phyloP scores from a whole-genome alignment of 2,797 vertebrate genomes.

The Enteromius mattozi region DNA sequence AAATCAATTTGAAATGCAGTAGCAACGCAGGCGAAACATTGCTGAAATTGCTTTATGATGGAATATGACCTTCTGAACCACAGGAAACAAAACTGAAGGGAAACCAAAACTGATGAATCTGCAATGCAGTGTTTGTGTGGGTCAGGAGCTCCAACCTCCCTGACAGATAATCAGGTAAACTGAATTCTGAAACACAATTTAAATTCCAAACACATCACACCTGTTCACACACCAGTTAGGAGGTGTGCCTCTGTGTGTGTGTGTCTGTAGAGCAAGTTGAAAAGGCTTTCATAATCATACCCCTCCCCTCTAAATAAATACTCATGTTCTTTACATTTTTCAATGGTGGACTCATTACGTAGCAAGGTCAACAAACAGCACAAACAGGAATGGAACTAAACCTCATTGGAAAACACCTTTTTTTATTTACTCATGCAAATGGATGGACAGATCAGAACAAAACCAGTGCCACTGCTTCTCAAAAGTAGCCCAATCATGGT shows the following conservation, averaged over 20 bases:
- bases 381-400: background rate
- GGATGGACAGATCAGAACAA: background rate
- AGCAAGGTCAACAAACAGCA: conserved; percentile 4
- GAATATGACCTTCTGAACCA: conserved; percentile 64
- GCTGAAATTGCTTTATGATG: conserved; percentile 66
- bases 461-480: background rate
- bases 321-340: background rate
- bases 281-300: conserved; percentile 45
- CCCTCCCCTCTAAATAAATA: conserved; percentile 17
- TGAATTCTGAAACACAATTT: conserved; percentile 58
- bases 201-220: conserved; percentile 62
- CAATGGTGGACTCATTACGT: background rate
- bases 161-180: conserved; percentile 65
- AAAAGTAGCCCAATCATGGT: background rate
- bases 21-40: conserved; percentile 55
- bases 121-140: conserved; percentile 62
- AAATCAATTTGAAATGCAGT: conserved; percentile 60
- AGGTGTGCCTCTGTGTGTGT: conserved; percentile 38
- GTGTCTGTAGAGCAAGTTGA: conserved; percentile 48
- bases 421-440: background rate
- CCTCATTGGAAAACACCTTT: background rate
- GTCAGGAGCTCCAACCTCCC: conserved; percentile 61
- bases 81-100: conserved; percentile 75
- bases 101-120: conserved; percentile 68
- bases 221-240: conserved; percentile 51